These are phyloP conservation scores for Hippasteria phrygiana DNA, from an alignment of 53 echinoderm and acorn worm species.

Conservation along the genomic window DNA sequence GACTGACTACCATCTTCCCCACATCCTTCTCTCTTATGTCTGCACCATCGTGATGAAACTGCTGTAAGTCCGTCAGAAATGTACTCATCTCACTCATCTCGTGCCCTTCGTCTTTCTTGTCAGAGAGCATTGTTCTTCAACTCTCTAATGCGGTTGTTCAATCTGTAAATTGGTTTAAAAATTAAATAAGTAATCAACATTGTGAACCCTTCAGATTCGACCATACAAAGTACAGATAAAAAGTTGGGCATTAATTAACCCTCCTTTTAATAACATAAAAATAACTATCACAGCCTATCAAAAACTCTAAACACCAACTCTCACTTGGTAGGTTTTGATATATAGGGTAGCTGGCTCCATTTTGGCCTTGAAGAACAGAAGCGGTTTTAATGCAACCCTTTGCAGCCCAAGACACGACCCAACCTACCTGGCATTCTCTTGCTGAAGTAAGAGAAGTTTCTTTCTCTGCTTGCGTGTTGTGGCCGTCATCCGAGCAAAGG, in stretches of 20 bases:
- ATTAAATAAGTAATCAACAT: too few relatives aligned
- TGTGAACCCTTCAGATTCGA: too few relatives aligned
- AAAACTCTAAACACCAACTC: too few relatives aligned
- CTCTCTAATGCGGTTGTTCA: constrained; percentile 54
- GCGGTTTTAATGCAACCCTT: not conserved
- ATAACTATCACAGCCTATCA: too few relatives aligned
- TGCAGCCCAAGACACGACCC: too few relatives aligned
- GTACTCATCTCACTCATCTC: constrained; percentile 49
- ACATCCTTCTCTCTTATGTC: constrained; percentile 2
- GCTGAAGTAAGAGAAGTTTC: constrained; percentile 62
- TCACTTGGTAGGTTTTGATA: too few relatives aligned
- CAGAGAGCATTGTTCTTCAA: constrained; percentile 11
- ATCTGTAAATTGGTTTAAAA: constrained; percentile 17
- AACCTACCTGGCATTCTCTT: constrained; percentile 70
- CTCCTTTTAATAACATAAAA: too few relatives aligned
- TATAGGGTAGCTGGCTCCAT: too few relatives aligned
- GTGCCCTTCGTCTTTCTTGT: constrained; percentile 17
- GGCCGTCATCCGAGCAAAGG: constrained; percentile 56
- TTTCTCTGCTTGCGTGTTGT: constrained; percentile 57
- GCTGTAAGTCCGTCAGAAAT: constrained; percentile 51
- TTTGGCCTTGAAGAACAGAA: too few relatives aligned
- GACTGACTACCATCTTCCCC: constrained; percentile 10
- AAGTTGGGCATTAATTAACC: too few relatives aligned
- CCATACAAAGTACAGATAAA: too few relatives aligned
- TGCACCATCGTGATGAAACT: constrained; percentile 38